Conservation (phyloP, 2,113 vertebrate genomes). For the Noctilio leporinus region DNA sequence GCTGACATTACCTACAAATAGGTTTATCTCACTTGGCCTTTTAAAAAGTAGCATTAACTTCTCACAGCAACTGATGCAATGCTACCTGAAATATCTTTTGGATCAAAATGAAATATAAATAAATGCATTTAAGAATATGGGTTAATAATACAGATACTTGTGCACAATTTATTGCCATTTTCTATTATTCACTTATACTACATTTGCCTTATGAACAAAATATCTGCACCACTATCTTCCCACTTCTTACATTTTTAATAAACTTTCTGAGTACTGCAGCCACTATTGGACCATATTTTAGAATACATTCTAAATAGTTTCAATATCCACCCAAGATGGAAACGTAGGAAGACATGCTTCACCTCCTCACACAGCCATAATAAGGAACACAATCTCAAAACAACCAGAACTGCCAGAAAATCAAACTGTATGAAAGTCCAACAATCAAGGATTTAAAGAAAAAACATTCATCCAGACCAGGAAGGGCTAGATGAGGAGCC, state of each 20-base stretch:
- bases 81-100: background rate
- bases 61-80: background rate
- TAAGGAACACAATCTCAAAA: no score
- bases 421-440: no score
- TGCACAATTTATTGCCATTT: slow-evolving; percentile 11
- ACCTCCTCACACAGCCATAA: no score
- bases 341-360: no score
- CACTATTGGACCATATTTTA: background rate
- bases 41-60: background rate
- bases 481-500: no score
- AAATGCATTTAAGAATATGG: background rate
- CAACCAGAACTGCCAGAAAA: no score
- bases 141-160: background rate
- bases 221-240: background rate
- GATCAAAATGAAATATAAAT: background rate
- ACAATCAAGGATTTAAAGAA: no score
- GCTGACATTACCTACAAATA: background rate
- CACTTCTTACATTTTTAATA: slow-evolving; percentile 44
- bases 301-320: slow-evolving; percentile 7
- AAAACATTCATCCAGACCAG: no score
- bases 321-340: no score
- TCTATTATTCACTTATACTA: background rate
- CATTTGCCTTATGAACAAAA: slow-evolving; percentile 36
- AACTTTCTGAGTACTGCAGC: slow-evolving; percentile 14
- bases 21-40: background rate